Evolutionary conservation across 2,888 invertebrate genomes (phyloP).

Genomic region (Anarsia innoxiella): DNA sequence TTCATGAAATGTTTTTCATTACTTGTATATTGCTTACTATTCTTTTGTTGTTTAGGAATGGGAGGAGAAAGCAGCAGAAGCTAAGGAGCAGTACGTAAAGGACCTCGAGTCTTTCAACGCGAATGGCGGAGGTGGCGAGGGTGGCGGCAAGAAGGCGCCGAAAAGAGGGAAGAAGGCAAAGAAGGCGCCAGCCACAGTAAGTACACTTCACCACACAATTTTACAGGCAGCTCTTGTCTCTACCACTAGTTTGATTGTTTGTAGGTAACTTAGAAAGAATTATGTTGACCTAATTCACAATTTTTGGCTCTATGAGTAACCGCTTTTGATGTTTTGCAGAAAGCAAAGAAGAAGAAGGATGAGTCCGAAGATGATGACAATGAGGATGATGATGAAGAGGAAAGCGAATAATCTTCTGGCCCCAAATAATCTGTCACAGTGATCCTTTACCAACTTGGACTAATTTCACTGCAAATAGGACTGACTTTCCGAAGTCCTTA

Average conservation of each 20-base stretch:
- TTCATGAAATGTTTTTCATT: too few species aligned
- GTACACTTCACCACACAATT: too few species aligned
- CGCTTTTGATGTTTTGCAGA: conserved; percentile 31
- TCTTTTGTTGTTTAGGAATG: conserved; percentile 84
- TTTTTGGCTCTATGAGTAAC: too few species aligned
- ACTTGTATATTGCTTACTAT: too few species aligned
- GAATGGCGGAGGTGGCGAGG: conserved; percentile 79
- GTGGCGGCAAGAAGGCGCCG: conserved; percentile 69
- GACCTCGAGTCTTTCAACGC: conserved; percentile 94
- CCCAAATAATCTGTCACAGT: conserved; percentile 66
- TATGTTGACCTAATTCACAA: too few species aligned
- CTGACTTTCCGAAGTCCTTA: conserved; percentile 71
- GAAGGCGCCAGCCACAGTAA: conserved; percentile 62
- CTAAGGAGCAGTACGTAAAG: conserved; percentile 91
- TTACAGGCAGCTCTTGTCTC: too few species aligned
- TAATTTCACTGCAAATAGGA: conserved; percentile 74
- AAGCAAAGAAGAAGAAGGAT: conserved; percentile 77
- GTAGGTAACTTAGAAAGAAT: too few species aligned
- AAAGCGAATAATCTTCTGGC: conserved; percentile 78
- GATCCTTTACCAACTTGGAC: conserved; percentile 74
- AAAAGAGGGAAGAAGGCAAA: conserved; percentile 75
- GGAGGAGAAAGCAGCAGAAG: conserved; percentile 91
- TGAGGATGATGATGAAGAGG: conserved; percentile 78
- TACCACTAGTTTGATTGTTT: too few species aligned
- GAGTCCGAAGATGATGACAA: conserved; percentile 79